Percentiles rank a stretch among this genome's conserved stretches.
These are phyloP conservation scores for Drosophila subquinaria DNA, from an alignment of 2,888 invertebrate species.

Conservation along the genomic window DNA sequence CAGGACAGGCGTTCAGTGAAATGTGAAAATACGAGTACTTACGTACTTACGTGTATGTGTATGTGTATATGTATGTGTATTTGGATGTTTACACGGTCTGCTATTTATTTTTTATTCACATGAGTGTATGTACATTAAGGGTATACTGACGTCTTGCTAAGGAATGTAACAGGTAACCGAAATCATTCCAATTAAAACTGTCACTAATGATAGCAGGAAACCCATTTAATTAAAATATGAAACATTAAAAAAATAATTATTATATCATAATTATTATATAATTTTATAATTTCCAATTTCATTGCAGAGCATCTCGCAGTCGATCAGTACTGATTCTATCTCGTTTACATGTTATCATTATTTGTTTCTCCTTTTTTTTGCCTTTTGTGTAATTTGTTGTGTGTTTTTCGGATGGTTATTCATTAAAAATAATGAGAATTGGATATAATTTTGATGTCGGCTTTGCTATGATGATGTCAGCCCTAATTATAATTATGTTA, in stretches of 20 bases:
- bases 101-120: constrained; percentile 18
- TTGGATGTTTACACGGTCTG: constrained; percentile 2
- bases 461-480: constrained; percentile 52
- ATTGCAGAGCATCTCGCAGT: constrained; percentile 6
- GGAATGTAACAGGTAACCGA: neutral
- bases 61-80: neutral
- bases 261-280: too few relatives aligned
- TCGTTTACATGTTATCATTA: neutral
- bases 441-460: constrained; percentile 63
- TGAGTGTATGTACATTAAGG: neutral
- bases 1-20: constrained; percentile 46
- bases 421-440: constrained; percentile 73
- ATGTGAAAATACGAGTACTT: constrained; percentile 24
- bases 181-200: neutral
- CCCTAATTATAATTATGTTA: constrained; percentile 74
- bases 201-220: too few relatives aligned
- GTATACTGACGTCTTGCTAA: neutral
- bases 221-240: too few relatives aligned
- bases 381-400: constrained; percentile 18
- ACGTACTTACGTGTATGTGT: neutral
- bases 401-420: constrained; percentile 35
- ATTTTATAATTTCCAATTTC: too few relatives aligned
- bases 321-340: neutral
- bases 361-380: neutral
- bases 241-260: too few relatives aligned